These are phyloP conservation scores for Cacoxenus indagator DNA, from an alignment of 2,888 invertebrate species.

Conservation along the genomic window DNA sequence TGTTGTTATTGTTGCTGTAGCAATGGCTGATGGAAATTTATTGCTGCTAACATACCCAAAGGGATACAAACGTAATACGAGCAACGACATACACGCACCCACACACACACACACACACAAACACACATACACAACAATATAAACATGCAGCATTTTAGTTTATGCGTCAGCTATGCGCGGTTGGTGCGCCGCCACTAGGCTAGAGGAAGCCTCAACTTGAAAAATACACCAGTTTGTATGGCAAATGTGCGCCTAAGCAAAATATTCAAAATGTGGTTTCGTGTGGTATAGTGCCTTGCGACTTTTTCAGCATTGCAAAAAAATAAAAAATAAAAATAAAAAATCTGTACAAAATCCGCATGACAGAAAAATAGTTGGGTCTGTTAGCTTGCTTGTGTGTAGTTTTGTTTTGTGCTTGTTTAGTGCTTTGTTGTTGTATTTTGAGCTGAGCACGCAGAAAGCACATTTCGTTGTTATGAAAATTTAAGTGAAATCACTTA, in stretches of 20 bases:
- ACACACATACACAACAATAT: not conserved
- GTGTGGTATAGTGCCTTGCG: slow-evolving; percentile 7
- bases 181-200: not conserved
- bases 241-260: slow-evolving; percentile 41
- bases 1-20: slow-evolving; percentile 4
- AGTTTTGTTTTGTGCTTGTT: slow-evolving; percentile 19
- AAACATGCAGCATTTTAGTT: not conserved
- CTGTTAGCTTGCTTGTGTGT: not conserved
- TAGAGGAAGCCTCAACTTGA: not conserved
- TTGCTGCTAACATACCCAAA: slow-evolving; percentile 61
- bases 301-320: slow-evolving; percentile 14
- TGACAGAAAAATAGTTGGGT: slow-evolving; percentile 49
- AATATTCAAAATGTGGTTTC: slow-evolving; percentile 60
- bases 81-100: not conserved
- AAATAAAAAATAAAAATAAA: slow-evolving; percentile 11
- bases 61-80: slow-evolving; percentile 61
- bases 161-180: slow-evolving; percentile 3
- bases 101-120: not conserved
- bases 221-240: not conserved
- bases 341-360: slow-evolving; percentile 51
- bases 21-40: slow-evolving; percentile 58
- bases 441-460: slow-evolving; percentile 49
- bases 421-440: slow-evolving; percentile 25
- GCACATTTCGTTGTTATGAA: slow-evolving; percentile 62
- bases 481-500: slow-evolving; percentile 67